These are phyloP conservation scores for Apaloderma vittatum DNA, from an alignment of 2,113 vertebrate genomes.

Conservation along the genomic window DNA sequence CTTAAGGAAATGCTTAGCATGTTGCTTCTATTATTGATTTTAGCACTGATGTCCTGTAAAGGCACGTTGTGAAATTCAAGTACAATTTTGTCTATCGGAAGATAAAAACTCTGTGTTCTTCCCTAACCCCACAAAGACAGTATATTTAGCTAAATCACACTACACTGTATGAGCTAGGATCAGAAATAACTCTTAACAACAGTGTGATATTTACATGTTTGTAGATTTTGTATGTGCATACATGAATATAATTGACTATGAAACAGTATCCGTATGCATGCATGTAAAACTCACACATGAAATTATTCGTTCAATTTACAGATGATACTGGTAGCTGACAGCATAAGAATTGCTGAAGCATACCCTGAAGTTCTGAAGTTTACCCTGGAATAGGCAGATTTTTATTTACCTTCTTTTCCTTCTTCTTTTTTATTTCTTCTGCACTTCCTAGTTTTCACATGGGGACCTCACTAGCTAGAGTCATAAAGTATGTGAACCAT, in stretches of 20 bases:
- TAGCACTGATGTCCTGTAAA: background rate
- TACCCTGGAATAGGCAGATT: background rate
- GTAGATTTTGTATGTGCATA: background rate
- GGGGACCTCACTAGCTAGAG: background rate
- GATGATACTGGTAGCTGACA: background rate
- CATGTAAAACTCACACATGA: background rate
- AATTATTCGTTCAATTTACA: background rate
- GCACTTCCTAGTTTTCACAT: background rate
- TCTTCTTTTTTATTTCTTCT: background rate
- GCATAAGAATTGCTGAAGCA: background rate
- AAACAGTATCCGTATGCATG: background rate
- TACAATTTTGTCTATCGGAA: background rate
- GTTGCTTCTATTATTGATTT: background rate
- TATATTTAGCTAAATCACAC: background rate
- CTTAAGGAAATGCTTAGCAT: background rate
- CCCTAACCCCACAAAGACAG: accelerated
- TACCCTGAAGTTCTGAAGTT: background rate
- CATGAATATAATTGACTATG: background rate
- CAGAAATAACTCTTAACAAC: background rate
- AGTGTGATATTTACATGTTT: background rate
- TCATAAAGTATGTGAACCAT: background rate
- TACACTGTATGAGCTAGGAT: background rate
- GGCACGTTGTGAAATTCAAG: background rate
- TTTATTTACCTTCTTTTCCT: background rate
- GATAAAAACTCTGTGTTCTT: background rate